Base-by-base conservation (phyloP, 2,888 invertebrate species). In the Mimachlamys varia region DNA sequence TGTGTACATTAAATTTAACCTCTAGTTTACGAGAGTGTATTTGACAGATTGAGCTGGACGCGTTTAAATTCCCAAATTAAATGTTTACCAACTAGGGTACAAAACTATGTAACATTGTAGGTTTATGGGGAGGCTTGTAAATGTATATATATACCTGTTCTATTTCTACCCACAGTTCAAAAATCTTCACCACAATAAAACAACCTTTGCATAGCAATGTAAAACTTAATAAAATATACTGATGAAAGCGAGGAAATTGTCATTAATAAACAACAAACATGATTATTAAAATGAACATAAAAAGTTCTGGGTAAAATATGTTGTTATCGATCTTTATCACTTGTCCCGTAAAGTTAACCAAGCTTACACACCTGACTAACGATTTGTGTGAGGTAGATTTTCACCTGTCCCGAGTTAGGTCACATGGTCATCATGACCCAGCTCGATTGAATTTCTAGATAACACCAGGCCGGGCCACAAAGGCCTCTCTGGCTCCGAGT, bases 351-450 rank as follows among this genome's bases (percentile, higher is more conserved):
- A 76, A 76, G 76, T 33, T 76, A 76, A 76, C 76, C 0, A 76
- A 33, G 22, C 76, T 2, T n/a, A n/a, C n/a, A 76, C 76, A 76
- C 33, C 76, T 76, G 76, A 12, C 13, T 76, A 76, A 27, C 76
- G 27, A 76, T n/a, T 58, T 58, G 58, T 19, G 58, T 10, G 1
- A 19, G 22, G 19, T 76, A 33, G 22, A 76, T 33, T 33, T 33
- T 76, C 76, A 76, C 76, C 76, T 76, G 76, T 27, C 76, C 76
- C 27, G 76, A 76, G 76, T 76, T 76, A 76, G 76, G 76, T 76
- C 76, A 76, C 76, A 76, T 76, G 76, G 76, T 76, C 76, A 76
- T 76, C 76, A 76, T 33, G 76, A 76, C 76, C 76, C 33, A 33
- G 76, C 76, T 76, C 10, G 27, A 76, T 76, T 76, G 27, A 76